Percentiles rank a stretch among this genome's conserved stretches.
Conservation (phyloP, 2,113 vertebrate genomes). For the Rhinogobius similis region DNA sequence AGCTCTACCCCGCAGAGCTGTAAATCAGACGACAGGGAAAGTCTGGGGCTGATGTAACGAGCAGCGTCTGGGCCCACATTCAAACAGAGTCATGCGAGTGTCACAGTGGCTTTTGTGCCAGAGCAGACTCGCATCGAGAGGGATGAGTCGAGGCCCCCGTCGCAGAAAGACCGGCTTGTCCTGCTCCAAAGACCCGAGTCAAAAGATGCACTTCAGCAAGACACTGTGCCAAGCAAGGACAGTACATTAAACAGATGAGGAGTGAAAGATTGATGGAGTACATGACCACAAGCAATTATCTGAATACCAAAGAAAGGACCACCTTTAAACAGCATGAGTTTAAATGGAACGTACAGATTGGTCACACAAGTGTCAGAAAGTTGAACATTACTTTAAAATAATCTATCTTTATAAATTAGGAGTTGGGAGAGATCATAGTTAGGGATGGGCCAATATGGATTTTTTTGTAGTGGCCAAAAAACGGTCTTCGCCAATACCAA, state of each 20-base stretch:
- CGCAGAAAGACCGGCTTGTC: conserved; percentile 25
- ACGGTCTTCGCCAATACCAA: too few relatives aligned
- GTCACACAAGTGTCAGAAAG: too few relatives aligned
- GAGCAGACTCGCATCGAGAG: conserved; percentile 18
- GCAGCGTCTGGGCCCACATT: conserved; percentile 51
- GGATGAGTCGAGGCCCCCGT: conserved; percentile 17
- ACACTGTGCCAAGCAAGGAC: neutral
- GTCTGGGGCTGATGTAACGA: conserved; percentile 55
- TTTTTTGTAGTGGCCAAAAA: too few relatives aligned
- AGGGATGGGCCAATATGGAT: too few relatives aligned
- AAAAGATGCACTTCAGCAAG: neutral
- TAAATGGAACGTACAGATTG: neutral
- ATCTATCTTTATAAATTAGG: too few relatives aligned
- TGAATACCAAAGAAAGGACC: neutral
- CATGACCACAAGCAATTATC: neutral
- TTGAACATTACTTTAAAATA: too few relatives aligned
- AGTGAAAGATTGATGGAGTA: neutral
- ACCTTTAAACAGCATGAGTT: neutral
- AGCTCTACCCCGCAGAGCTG: conserved; percentile 66
- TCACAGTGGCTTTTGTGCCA: conserved; percentile 35
- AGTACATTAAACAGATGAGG: neutral
- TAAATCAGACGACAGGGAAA: conserved; percentile 66
- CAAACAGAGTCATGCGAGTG: conserved; percentile 19
- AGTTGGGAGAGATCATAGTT: too few relatives aligned
- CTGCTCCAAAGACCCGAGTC: conserved; percentile 10